Conservation (phyloP, 2,113 vertebrate genomes). For the Kryptolebias marmoratus region DNA sequence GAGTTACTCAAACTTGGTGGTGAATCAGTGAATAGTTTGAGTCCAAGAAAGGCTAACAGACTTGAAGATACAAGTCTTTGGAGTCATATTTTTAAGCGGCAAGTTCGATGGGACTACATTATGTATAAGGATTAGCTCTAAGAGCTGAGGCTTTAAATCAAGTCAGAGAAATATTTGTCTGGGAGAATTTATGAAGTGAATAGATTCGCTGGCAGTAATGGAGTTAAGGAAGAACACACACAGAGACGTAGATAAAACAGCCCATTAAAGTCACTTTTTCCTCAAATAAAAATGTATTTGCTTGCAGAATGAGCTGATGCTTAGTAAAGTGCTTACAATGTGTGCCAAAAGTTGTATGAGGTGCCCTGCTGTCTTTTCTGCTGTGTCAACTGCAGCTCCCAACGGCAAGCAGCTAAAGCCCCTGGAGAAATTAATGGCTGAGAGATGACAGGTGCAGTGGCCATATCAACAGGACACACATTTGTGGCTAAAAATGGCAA, state of each 20-base stretch:
- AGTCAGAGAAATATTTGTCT: slow-evolving; percentile 21
- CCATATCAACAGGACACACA: slow-evolving; percentile 6
- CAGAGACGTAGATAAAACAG: slow-evolving; percentile 15
- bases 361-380: slow-evolving; percentile 31
- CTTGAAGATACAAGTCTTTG: not conserved
- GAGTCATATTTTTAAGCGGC: not conserved
- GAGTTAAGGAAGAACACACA: not conserved
- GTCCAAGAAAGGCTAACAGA: not conserved
- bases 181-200: slow-evolving; percentile 2
- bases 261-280: slow-evolving; percentile 44
- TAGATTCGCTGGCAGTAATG: not conserved
- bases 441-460: slow-evolving; percentile 53
- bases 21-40: not conserved
- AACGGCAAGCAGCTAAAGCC: slow-evolving; percentile 25
- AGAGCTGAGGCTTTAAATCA: slow-evolving; percentile 8
- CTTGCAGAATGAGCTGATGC: slow-evolving; percentile 32
- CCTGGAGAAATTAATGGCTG: slow-evolving; percentile 52
- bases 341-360: slow-evolving; percentile 33
- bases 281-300: slow-evolving; percentile 16
- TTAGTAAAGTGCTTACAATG: slow-evolving; percentile 42
- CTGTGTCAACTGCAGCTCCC: slow-evolving; percentile 45
- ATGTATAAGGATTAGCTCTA: slow-evolving; percentile 1
- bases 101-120: not conserved
- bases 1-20: not conserved
- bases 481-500: slow-evolving; percentile 33